phyloP scores from a whole-genome alignment of 1,140 invertebrate species.

The Belonocnema kinseyi region DNA sequence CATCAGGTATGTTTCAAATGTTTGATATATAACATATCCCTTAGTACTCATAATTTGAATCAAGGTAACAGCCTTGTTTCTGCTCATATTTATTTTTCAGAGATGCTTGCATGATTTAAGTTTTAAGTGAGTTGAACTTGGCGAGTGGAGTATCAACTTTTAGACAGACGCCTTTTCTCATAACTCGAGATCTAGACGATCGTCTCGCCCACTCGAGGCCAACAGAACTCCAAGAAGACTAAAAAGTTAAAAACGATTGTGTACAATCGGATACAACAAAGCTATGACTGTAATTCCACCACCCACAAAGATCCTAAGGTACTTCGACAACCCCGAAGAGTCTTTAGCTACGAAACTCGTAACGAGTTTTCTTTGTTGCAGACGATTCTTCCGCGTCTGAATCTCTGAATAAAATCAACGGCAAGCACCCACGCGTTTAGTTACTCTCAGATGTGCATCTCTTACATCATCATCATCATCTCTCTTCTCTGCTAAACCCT shows the following conservation, averaged over 20 bases:
- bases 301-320: constrained; percentile 26
- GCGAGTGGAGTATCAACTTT: neutral
- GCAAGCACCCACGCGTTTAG: constrained; percentile 8
- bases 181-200: constrained; percentile 17
- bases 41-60: too few relatives aligned
- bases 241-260: constrained; percentile 3
- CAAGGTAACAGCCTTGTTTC: too few relatives aligned
- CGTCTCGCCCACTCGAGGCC: constrained; percentile 21
- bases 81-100: too few relatives aligned
- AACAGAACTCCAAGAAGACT: constrained; percentile 13
- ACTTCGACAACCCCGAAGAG: constrained; percentile 20
- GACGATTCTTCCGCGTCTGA: constrained; percentile 27
- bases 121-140: constrained; percentile 12
- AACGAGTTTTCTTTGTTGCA: constrained; percentile 29
- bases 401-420: constrained; percentile 12
- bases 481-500: neutral
- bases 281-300: constrained; percentile 22
- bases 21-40: too few relatives aligned
- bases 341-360: constrained; percentile 20
- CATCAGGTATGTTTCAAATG: too few relatives aligned
- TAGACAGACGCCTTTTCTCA: constrained; percentile 2
- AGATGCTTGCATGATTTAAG: neutral
- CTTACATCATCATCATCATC: constrained; percentile 29
- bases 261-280: constrained; percentile 24
- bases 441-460: constrained; percentile 9